Percentiles rank a stretch among this genome's conserved stretches.
phyloP scores from a whole-genome alignment of 2,113 vertebrate species.

The Phylloscopus trochiloides region DNA sequence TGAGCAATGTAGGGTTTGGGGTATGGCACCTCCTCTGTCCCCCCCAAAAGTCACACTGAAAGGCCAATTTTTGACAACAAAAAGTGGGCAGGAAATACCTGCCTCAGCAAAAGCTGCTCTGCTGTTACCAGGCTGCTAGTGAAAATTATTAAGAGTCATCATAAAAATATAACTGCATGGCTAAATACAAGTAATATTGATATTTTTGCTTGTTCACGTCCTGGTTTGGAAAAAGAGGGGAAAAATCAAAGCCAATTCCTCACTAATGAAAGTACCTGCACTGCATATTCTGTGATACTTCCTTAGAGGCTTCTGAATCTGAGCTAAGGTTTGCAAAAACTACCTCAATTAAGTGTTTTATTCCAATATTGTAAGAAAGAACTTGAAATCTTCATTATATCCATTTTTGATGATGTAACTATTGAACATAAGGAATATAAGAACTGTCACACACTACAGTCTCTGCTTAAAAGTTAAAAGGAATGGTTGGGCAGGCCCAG shows the following conservation, averaged over 20 bases:
- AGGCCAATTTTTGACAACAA: neutral
- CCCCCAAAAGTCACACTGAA: neutral
- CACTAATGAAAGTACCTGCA: neutral
- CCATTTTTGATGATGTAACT: neutral
- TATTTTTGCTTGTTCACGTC: neutral
- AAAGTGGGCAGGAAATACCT: neutral
- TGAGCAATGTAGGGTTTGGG: neutral
- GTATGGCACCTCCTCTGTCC: neutral
- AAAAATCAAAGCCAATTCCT: neutral
- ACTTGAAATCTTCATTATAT: neutral
- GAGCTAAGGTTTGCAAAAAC: neutral
- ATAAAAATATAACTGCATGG: neutral
- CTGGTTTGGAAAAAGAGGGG: neutral
- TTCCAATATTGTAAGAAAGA: neutral
- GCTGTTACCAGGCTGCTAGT: neutral
- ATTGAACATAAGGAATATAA: rapidly evolving
- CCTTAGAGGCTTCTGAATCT: neutral
- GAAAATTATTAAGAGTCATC: neutral
- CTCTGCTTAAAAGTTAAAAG: neutral
- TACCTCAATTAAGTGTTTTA: neutral
- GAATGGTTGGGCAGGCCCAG: neutral
- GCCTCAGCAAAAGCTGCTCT: neutral
- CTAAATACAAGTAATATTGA: neutral
- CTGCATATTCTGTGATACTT: neutral
- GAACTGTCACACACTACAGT: neutral